Conservation (phyloP, 2,113 vertebrate genomes). For the Melanostigma gelatinosum region DNA sequence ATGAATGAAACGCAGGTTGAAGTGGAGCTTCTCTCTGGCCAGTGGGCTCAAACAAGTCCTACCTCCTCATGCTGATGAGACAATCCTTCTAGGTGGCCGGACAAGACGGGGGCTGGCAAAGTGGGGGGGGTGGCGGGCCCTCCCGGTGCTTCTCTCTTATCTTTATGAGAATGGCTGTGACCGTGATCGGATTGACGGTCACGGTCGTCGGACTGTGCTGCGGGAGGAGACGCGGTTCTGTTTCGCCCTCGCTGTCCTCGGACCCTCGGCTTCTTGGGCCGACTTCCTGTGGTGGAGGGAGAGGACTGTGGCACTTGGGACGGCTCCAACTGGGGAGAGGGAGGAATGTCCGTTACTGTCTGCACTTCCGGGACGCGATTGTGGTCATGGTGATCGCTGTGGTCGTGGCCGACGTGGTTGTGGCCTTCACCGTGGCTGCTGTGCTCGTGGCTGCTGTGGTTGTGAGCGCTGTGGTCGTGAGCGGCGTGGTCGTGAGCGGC, state of each 20-base stretch:
- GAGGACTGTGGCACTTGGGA: conserved; percentile 37
- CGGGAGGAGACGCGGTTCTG: conserved; percentile 62
- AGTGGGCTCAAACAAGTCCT: not conserved
- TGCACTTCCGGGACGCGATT: conserved; percentile 21
- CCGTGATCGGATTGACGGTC: conserved; percentile 21
- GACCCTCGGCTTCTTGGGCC: conserved; percentile 75
- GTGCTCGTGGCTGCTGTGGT: not conserved
- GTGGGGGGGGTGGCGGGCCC: not conserved
- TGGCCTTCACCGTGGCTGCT: not conserved
- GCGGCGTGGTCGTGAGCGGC: not conserved
- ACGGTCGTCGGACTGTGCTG: conserved; percentile 21
- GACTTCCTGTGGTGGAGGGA: conserved; percentile 62
- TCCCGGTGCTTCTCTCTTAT: conserved; percentile 71
- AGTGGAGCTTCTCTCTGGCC: not conserved
- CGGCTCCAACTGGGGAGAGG: conserved; percentile 35
- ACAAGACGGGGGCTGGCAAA: not conserved
- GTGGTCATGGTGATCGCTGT: conserved; percentile 1
- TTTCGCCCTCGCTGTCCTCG: conserved; percentile 80
- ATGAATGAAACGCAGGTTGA: no score
- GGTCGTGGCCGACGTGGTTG: not conserved
- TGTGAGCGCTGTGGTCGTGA: not conserved
- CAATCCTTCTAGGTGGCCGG: conserved; percentile 47
- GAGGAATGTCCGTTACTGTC: conserved; percentile 53
- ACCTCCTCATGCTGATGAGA: conserved; percentile 83
- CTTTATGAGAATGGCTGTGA: conserved; percentile 57